Base-by-base conservation (phyloP, 2,797 vertebrate species). In the Molossus alvarezi region DNA sequence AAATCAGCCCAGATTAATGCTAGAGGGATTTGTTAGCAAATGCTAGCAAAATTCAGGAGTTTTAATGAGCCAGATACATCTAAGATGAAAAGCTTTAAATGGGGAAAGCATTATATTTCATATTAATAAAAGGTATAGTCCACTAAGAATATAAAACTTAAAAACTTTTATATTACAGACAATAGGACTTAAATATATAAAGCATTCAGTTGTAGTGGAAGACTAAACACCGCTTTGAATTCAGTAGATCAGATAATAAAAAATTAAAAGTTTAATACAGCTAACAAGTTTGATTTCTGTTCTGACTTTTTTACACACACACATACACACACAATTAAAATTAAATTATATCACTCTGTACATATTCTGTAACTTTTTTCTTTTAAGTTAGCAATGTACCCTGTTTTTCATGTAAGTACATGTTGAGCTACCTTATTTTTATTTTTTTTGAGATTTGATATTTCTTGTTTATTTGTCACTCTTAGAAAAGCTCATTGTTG, bases 251-350 rank as follows among this genome's bases (percentile, higher is more conserved):
- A 53, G 25, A 27, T 65, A 33, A 57, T 69, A 21, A 91, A 25
- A 90, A 55, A 41, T 45, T 53, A 73, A 88, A 3, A 45, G 41
- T 45, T 8, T 85, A 65, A 55, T 23, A 51, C 6, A 91, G 37
- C 53, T 76, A 76, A 81, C 60, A 90, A 25, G 29, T 37, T 88
- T 83, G 23, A 41, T 83, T n/a, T 77, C 62, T 90, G 21, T 92
- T 90, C 72, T 88, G 12, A 72, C 21, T 81, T 90, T 5, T 45
- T 45, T 45, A 45, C 4, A 45, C 41, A 45, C 41, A 45, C 41
- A 45, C 41, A 45, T 6, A 45, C 41, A 45, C 41, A 45, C 41
- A 45, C 41, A 45, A 45, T 25, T 5, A 41, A 72, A 76, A 48
- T 87, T 82, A 76, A 55, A 33, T 91, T 69, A 55, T 23, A 1